Base-by-base conservation (phyloP, 2,113 vertebrate genomes). In the Petrocephalus microphthalmus region DNA sequence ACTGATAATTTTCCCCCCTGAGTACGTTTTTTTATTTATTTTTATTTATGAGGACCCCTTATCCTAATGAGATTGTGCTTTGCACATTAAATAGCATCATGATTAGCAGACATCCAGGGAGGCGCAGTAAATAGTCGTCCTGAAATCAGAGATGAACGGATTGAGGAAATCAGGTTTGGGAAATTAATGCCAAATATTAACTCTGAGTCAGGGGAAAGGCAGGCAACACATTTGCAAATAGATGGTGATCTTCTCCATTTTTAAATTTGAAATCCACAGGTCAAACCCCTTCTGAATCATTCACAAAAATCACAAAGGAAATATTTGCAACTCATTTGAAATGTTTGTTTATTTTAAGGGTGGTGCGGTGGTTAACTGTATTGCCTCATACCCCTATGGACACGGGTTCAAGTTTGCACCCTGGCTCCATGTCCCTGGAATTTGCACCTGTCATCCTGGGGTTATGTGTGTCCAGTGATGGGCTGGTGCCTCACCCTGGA, bases 21-120 rank as follows among this genome's bases (percentile, higher is more conserved):
- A 67, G 25, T 67, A 67, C 11, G 10, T 67, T 67, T 29, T 42
- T 42, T 42, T 42, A 3, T 67, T 67, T 29, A 2, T 42, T 42
- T 42, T 42, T 42, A 2, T 42, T 67, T 67, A 78, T 25, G 64
- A 57, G 51, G 29, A 47, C 37, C 19, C 8, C 67, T 37, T 88
- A 88, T 47, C 87, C 87, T 88, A 88, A 88, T 88, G 87, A 60
- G 74, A 88, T 88, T 88, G 87, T 84, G 78, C 29, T 88, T 83
- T 83, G 87, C 87, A 84, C 82, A 88, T 88, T 52, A 88, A 88
- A 83, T 49, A 88, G 78, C 20, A 53, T 33, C 78, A 60, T 49
- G 37, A 83, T 88, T 88, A 88, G 42, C 37, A 49, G 52, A 17
- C 37, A 56, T 60, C 78, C 37, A 25, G 52, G 87, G 87, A 60